Evolutionary conservation across 2,797 vertebrate species (phyloP).

Genomic region (Hydrolagus colliei): DNA sequence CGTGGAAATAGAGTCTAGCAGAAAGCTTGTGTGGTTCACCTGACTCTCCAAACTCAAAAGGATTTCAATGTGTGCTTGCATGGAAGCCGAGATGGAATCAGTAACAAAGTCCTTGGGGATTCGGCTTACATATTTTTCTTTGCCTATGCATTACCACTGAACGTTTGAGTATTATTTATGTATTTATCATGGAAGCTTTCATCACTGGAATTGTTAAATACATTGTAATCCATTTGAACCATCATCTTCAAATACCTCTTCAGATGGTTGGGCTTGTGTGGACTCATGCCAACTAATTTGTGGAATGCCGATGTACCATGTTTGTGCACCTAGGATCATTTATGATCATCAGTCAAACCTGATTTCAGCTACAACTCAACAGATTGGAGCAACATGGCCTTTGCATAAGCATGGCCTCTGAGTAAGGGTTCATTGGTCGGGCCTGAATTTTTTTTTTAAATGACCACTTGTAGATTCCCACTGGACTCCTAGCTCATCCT

Average conservation of each 20-base stretch:
- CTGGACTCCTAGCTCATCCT: too few species aligned
- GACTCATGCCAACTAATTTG: not conserved
- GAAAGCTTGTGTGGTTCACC: not conserved
- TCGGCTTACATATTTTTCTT: conserved; percentile 1
- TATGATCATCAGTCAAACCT: too few species aligned
- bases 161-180: not conserved
- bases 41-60: not conserved
- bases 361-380: too few species aligned
- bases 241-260: not conserved
- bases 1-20: not conserved
- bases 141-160: not conserved
- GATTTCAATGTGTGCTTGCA: not conserved
- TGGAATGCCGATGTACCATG: not conserved
- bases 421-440: too few species aligned
- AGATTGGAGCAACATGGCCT: too few species aligned
- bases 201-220: not conserved
- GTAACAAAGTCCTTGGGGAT: not conserved
- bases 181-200: not conserved
- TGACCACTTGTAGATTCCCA: too few species aligned
- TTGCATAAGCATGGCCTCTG: too few species aligned
- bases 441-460: too few species aligned
- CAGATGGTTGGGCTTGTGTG: not conserved
- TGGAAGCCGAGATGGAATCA: not conserved
- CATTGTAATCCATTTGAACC: not conserved
- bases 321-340: not conserved